Evolutionary conservation across 2,888 invertebrate genomes (phyloP), one percentile per base, ranked within the genome.

Genomic region (Agrotis ipsilon): DNA sequence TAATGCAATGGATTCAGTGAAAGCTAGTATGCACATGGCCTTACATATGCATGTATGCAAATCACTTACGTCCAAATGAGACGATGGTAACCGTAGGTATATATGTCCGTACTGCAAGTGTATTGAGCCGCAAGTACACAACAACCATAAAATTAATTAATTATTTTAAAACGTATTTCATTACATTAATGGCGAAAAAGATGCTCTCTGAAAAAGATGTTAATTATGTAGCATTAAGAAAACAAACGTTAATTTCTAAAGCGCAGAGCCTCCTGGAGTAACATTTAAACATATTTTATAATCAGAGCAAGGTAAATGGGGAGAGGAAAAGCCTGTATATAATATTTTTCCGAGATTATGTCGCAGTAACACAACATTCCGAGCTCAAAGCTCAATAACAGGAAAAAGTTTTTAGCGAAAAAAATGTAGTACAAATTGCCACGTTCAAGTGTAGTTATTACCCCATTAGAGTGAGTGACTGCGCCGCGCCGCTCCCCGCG

Each of bases 401-500:
- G 90, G 89, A 91, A 91, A n/a, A 92, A 92, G 86, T 87, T 90
- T 92, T 88, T 81, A 86, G 62, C 71, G 86, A 91, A 91, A 78
- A n/a, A 93, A 91, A 91, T 89, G 85, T 90, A 87, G 86, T 90
- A 91, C 91, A 92, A 93, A 93, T 93, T 91, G 90, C 87, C 88
- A 87, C 91, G 87, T 92, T 91, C 90, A 89, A 88, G 89, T 89
- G 90, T 93, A 93, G 92, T 94, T 92, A 92, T 93, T 92, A 91
- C 92, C 88, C 91, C 89, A 94, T 93, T 93, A 93, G 82, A 85
- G 90, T 89, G 91, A 93, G 89, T 87, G 90, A 91, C 85, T 88
- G 88, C 86, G 85, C 84, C 83, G 86, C 87, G 84, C 66, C 82
- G 73, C 74, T 84, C 83, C 84, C 85, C 21, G 52, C 74, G 51